Percentiles rank a stretch among this genome's conserved stretches.
Conservation (phyloP, 1,140 invertebrate genomes). For the Harlomillsia oculata region DNA sequence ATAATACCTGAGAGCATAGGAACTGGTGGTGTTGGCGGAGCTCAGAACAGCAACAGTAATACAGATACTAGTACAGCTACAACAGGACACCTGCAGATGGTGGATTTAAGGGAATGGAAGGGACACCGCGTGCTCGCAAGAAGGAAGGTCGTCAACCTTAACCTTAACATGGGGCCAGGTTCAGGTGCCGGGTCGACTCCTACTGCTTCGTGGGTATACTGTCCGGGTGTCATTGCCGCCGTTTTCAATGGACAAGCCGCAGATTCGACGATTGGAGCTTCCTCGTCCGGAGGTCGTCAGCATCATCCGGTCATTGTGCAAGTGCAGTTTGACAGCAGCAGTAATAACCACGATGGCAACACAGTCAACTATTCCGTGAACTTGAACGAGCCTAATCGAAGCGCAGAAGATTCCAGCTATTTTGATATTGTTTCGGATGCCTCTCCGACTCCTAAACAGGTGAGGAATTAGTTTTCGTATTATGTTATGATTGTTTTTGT, state of each 20-base stretch:
- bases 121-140: constrained; percentile 75
- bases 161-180: too few species aligned
- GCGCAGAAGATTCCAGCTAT: too few species aligned
- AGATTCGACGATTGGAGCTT: too few species aligned
- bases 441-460: constrained; percentile 69
- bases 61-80: background rate
- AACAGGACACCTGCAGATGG: background rate
- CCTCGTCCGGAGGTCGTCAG: too few species aligned
- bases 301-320: too few species aligned
- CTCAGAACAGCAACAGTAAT: too few species aligned
- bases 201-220: constrained; percentile 67
- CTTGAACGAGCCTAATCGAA: constrained; percentile 14
- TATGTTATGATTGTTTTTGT: background rate
- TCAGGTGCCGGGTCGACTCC: too few species aligned
- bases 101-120: constrained; percentile 35
- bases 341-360: constrained; percentile 48
- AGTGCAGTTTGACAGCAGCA: constrained; percentile 64
- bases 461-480: constrained; percentile 38
- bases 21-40: too few species aligned
- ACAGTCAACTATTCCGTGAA: constrained; percentile 27
- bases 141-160: constrained; percentile 41
- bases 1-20: too few species aligned
- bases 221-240: constrained; percentile 65
- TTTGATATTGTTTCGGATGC: constrained; percentile 87
- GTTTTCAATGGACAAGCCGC: constrained; percentile 45